Percentiles rank a stretch among this genome's conserved stretches.
Conservation (phyloP, 2,113 vertebrate species). For the Prionailurus bengalensis region DNA sequence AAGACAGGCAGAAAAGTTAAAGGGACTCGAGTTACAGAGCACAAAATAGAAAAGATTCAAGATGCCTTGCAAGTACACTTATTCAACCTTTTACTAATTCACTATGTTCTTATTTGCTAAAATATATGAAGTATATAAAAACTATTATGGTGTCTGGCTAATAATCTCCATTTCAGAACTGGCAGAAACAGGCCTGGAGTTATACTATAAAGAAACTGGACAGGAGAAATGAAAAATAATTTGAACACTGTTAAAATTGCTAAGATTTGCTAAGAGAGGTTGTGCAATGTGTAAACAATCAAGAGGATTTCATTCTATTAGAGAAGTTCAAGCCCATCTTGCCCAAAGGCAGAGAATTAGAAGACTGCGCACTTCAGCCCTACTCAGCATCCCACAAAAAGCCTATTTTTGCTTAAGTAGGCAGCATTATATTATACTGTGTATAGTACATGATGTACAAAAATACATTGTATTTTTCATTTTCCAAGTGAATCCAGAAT, state of each 20-base stretch:
- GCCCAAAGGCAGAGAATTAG: background rate
- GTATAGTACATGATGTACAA: background rate
- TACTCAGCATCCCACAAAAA: slow-evolving; percentile 1
- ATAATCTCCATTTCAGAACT: slow-evolving; percentile 2
- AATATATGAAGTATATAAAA: background rate
- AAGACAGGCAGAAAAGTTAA: background rate
- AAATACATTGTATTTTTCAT: background rate
- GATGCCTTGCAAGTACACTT: background rate
- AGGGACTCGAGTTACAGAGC: background rate
- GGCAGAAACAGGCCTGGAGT: background rate
- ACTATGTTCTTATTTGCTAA: slow-evolving; percentile 35
- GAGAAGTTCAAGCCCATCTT: background rate
- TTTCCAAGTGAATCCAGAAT: background rate
- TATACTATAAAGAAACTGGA: background rate
- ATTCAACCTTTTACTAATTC: background rate
- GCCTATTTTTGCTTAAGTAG: background rate
- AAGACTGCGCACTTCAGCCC: background rate
- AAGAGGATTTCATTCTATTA: background rate
- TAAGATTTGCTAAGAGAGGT: background rate
- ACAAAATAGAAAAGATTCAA: background rate
- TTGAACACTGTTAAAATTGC: background rate
- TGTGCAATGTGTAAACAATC: background rate
- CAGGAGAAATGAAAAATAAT: slow-evolving; percentile 3
- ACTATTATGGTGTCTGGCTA: background rate
- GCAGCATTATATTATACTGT: background rate